Conservation (phyloP, 2,888 invertebrate species). For the Neoaliturus tenellus region DNA sequence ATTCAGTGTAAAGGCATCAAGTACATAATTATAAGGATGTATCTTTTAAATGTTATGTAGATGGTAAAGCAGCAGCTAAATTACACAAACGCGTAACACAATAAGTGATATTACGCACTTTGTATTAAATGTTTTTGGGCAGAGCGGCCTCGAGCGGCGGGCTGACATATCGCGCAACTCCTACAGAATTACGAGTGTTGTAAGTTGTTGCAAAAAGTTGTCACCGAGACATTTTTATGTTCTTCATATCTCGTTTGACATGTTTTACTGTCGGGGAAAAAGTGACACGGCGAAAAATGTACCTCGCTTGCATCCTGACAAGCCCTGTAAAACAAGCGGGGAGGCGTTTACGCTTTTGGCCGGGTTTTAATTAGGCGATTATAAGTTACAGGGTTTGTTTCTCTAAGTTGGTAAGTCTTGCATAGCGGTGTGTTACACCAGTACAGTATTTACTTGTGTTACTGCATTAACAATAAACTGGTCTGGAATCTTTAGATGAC, state of each 20-base stretch:
- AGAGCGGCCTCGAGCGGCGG: neutral
- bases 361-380: neutral
- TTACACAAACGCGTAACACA: too few species aligned
- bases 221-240: slow-evolving; percentile 27
- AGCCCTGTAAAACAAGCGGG: neutral
- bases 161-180: slow-evolving; percentile 20
- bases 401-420: too few species aligned
- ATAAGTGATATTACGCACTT: too few species aligned
- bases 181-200: slow-evolving; percentile 36
- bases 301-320: neutral
- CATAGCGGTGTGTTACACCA: too few species aligned
- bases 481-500: too few species aligned
- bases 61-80: too few species aligned
- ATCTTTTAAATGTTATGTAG: too few species aligned
- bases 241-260: slow-evolving; percentile 36
- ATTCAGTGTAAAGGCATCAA: too few species aligned
- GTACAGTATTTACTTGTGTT: too few species aligned
- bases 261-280: slow-evolving; percentile 22
- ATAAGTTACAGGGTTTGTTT: neutral
- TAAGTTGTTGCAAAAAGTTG: slow-evolving; percentile 33
- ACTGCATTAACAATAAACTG: too few species aligned
- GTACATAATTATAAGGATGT: too few species aligned
- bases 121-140: neutral
- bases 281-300: slow-evolving; percentile 4
- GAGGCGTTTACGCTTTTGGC: neutral